Evolutionary conservation across 2,113 vertebrate species (phyloP).

Genomic region (Psilopsiagon aurifrons): DNA sequence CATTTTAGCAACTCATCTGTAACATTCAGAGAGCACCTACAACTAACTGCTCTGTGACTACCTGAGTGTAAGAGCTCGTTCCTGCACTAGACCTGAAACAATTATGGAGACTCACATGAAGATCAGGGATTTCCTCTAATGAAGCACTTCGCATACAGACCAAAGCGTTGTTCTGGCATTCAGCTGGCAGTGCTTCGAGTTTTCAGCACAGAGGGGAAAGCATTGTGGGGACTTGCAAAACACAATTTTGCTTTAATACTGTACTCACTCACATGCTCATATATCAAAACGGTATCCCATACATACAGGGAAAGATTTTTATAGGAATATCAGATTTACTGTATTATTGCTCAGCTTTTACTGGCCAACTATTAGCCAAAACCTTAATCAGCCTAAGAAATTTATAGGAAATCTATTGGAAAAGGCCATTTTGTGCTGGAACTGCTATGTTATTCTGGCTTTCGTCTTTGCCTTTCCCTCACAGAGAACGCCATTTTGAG

Average conservation of each 20-base stretch:
- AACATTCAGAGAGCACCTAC: accelerated
- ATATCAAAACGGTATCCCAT: background rate
- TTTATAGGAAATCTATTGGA: background rate
- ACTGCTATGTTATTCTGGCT: background rate
- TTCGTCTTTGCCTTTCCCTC: background rate
- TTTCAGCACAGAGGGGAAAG: background rate
- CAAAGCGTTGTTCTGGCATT: background rate
- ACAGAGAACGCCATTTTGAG: constrained; percentile 4
- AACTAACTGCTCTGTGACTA: background rate
- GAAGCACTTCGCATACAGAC: background rate
- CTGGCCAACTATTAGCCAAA: background rate
- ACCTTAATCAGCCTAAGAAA: background rate
- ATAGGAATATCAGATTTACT: background rate
- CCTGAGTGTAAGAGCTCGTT: background rate
- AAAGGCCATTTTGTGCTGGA: background rate
- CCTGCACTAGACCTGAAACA: background rate
- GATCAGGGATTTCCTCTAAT: background rate
- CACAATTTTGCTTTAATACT: background rate
- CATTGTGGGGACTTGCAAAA: background rate
- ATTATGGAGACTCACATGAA: background rate
- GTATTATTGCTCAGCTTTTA: background rate
- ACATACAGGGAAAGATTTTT: background rate
- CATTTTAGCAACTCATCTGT: background rate
- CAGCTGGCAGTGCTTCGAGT: background rate
- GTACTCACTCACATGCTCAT: background rate